Evolutionary conservation across 2,888 invertebrate species (phyloP).

Genomic region (Cephus rjabovi): DNA sequence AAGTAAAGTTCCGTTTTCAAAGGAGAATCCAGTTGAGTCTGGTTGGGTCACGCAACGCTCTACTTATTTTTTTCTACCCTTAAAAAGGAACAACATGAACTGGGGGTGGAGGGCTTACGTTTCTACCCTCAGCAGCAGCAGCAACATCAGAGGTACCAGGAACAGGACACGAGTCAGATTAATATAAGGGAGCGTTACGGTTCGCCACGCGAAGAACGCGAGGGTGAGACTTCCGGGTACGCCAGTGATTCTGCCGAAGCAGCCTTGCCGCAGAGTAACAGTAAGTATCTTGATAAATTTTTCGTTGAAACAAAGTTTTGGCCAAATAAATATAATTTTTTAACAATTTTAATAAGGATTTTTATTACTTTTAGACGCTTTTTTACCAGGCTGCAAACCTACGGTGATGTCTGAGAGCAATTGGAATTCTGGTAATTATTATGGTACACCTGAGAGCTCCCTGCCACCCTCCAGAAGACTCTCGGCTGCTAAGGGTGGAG

Average conservation of each 20-base stretch:
- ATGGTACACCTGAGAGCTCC: slow-evolving; percentile 51
- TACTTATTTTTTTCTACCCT: slow-evolving; percentile 6
- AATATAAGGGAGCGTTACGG: slow-evolving; percentile 23
- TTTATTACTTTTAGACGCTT: not conserved
- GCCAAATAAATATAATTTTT: too few relatives aligned
- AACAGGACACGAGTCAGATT: slow-evolving; percentile 61
- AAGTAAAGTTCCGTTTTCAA: too few relatives aligned
- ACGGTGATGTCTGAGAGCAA: slow-evolving; percentile 47
- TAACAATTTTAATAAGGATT: too few relatives aligned
- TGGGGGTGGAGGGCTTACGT: slow-evolving; percentile 44
- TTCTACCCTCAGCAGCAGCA: slow-evolving; percentile 32
- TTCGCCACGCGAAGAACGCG: slow-evolving; percentile 51
- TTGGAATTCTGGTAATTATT: slow-evolving; percentile 54
- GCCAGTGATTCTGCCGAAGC: slow-evolving; percentile 78
- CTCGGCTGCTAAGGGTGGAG: slow-evolving; percentile 47
- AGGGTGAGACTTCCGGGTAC: slow-evolving; percentile 82
- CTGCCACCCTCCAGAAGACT: slow-evolving; percentile 51
- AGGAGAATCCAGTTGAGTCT: not conserved
- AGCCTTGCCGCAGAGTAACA: slow-evolving; percentile 30
- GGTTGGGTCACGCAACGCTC: slow-evolving; percentile 36
- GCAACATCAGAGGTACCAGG: slow-evolving; percentile 25
- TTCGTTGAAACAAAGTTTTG: too few relatives aligned
- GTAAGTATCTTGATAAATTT: too few relatives aligned
- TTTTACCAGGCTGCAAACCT: slow-evolving; percentile 28
- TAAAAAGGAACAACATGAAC: slow-evolving; percentile 36